These are phyloP conservation scores for pig (Sus scrofa) DNA, from an alignment of 2,113 vertebrate genomes.

Conservation along the genomic window T2T-Sscrofa CM000812.6:113379001-113379500, in stretches of 20 bases:
- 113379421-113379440: not conserved
- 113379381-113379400: not conserved
- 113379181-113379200: not conserved
- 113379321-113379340: not conserved
- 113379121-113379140: no score
- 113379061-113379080: no score
- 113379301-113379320: not conserved
- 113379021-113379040: no score
- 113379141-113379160: no score
- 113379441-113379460: not conserved
- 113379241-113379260: not conserved
- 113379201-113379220: not conserved
- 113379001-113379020: no score
- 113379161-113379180: not conserved
- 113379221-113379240: not conserved
- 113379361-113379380: not conserved
- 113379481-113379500: not conserved
- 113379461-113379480: not conserved
- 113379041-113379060: no score
- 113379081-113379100: no score
- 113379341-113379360: not conserved
- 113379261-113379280: not conserved
- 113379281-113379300: not conserved
- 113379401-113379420: not conserved
- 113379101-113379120: no score